Evolutionary conservation across 1,140 invertebrate species (phyloP), one percentile per base, ranked within the genome.

Genomic region (Papilio helenus): DNA sequence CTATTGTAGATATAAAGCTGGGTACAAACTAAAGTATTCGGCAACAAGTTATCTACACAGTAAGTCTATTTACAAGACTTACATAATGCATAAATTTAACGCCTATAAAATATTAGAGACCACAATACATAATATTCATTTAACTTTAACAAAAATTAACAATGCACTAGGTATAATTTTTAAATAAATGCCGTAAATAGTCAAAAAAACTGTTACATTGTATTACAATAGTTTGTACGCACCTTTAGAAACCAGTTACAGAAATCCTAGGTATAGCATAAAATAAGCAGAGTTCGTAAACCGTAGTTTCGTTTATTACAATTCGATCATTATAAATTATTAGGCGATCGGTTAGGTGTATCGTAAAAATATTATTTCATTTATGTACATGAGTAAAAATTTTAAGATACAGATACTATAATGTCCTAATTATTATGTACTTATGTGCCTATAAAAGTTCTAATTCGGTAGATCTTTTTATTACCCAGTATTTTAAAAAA

Each of bases 391-490:
- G 29, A 77, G 76, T 77, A 78, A 85, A 82, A 85, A 82, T 81
- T 77, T 85, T 80, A 71, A 82, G 80, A 82, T 81, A 61, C 79
- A 80, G 72, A 73, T 81, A 79, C 76, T 46, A 77, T 77, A 42
- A 77, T 77, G 82, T 82, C 76, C 83, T 85, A 84, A 85, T 82
- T 86, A 85, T 23, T 42, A 77, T 77, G 76, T 77, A 77, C 76
- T 82, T 84, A 86, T 85, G 84, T 86, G 85, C 86, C 90, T 92
- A 92, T 89, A 89, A 90, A 90, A 89, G 88, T 92, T 39, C 89
- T 93, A 94, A 93, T 94, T 92, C 91, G 91, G 92, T 87, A 89
- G 86, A 89, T 92, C 85, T 88, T 90, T 86, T 86, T 79, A 82
- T 86, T 85, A 88, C 82, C 85, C 89, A 89, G 85, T 86, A 84